These are phyloP conservation scores for Chouioia cunea DNA, from an alignment of 2,888 invertebrate genomes.

Conservation along the genomic window DNA sequence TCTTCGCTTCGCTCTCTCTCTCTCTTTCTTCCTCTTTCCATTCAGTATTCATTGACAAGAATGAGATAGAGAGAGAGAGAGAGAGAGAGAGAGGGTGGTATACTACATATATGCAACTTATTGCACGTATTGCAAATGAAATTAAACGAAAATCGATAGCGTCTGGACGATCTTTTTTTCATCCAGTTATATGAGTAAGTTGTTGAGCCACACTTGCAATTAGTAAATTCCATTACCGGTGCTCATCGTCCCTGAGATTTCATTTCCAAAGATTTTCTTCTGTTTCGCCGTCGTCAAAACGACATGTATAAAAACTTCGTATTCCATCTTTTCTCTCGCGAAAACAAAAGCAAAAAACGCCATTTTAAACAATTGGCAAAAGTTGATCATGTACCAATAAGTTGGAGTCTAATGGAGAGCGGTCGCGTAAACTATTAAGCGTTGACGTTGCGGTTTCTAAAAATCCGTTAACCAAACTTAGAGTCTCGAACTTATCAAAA, in stretches of 20 bases:
- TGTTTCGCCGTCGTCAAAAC: too few relatives aligned
- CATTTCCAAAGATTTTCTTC: neutral
- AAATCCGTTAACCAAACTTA: constrained; percentile 42
- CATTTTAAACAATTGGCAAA: too few relatives aligned
- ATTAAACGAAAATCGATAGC: constrained; percentile 26
- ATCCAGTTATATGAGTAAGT: constrained; percentile 6
- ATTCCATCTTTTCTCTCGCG: too few relatives aligned
- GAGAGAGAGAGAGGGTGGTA: neutral
- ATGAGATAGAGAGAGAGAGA: too few relatives aligned
- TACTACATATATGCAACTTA: neutral
- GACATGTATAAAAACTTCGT: too few relatives aligned
- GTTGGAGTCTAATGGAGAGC: neutral
- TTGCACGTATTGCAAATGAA: constrained; percentile 6
- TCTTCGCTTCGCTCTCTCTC: too few relatives aligned
- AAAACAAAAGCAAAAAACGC: too few relatives aligned
- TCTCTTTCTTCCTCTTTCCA: too few relatives aligned
- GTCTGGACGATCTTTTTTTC: constrained; percentile 12
- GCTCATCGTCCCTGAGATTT: constrained; percentile 1
- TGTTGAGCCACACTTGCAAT: constrained; percentile 23
- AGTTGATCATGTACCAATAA: too few relatives aligned
- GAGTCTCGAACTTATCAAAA: constrained; percentile 17
- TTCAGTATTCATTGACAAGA: too few relatives aligned
- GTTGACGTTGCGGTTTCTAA: constrained; percentile 32
- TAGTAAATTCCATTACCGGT: constrained; percentile 44
- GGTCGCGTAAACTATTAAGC: constrained; percentile 33